These are phyloP conservation scores for Bostrychus sinensis DNA, from an alignment of 2,113 vertebrate genomes.

Conservation along the genomic window DNA sequence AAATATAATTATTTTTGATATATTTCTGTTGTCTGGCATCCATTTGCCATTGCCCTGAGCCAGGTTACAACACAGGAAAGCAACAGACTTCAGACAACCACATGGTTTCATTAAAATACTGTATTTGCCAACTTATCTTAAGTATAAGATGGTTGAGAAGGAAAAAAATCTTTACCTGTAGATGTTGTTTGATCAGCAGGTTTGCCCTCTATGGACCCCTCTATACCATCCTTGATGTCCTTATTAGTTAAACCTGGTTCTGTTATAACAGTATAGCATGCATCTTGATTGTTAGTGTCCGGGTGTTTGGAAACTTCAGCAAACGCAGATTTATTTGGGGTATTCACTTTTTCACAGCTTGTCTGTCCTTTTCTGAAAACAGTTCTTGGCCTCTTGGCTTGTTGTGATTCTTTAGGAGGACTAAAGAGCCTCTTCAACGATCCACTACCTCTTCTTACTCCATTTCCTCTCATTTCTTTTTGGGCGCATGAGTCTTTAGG, in stretches of 20 bases:
- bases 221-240: not conserved
- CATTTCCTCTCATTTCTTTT: slow-evolving; percentile 18
- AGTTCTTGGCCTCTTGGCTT: slow-evolving; percentile 65
- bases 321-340: not conserved
- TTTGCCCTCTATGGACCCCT: not conserved
- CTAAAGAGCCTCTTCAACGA: slow-evolving; percentile 71
- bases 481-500: slow-evolving; percentile 31
- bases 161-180: not conserved
- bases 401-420: slow-evolving; percentile 52
- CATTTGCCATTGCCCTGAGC: too few relatives aligned
- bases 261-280: slow-evolving; percentile 43
- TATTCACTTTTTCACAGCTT: not conserved
- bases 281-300: not conserved
- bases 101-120: too few relatives aligned
- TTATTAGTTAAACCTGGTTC: slow-evolving; percentile 32
- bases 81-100: too few relatives aligned
- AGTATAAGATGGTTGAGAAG: too few relatives aligned
- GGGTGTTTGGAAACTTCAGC: not conserved
- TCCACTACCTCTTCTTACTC: slow-evolving; percentile 24
- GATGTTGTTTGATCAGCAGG: not conserved
- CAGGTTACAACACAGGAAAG: too few relatives aligned
- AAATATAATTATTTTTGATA: too few relatives aligned
- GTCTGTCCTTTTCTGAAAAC: not conserved
- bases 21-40: too few relatives aligned
- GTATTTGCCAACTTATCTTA: too few relatives aligned